Percentiles rank a stretch among this genome's conserved stretches.
Evolutionary conservation across 2,797 vertebrate species (phyloP).

Genomic region (Amblyopsis hoosieri): DNA sequence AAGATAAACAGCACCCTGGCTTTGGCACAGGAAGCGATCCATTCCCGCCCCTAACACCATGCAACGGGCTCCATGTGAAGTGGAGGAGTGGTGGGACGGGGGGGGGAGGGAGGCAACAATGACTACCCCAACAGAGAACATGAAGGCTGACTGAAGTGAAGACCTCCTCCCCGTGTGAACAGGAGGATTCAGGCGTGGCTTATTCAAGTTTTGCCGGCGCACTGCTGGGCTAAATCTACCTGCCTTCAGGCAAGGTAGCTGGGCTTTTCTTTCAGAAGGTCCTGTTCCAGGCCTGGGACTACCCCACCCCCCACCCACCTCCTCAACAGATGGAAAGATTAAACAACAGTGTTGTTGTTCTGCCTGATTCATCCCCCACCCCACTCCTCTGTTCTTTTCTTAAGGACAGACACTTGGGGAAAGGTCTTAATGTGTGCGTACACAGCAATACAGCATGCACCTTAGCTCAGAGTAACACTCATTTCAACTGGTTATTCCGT

Average conservation of each 20-base stretch:
- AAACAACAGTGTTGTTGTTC: not conserved
- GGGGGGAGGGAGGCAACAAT: no score
- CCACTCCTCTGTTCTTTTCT: no score
- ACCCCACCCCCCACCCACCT: no score
- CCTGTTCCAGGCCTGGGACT: conserved; percentile 37
- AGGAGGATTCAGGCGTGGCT: not conserved
- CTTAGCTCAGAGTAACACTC: no score
- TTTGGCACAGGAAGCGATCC: conserved; percentile 32
- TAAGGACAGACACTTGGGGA: no score
- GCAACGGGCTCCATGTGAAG: conserved; percentile 42
- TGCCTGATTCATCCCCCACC: no score
- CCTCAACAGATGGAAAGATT: conserved; percentile 58
- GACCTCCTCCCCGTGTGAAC: conserved; percentile 32
- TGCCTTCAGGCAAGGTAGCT: conserved; percentile 33
- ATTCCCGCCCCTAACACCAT: conserved; percentile 27
- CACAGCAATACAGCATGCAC: no score
- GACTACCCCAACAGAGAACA: conserved; percentile 24
- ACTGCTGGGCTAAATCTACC: conserved; percentile 28
- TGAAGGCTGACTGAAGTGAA: conserved; percentile 40
- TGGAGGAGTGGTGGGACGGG: conserved; percentile 36
- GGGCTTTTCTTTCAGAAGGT: conserved; percentile 15
- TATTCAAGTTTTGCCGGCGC: conserved; percentile 13
- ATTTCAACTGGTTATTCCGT: no score
- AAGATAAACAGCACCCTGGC: conserved; percentile 5
- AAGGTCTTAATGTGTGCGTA: no score